These are phyloP conservation scores for Potamilus streckersoni DNA, from an alignment of 1,140 invertebrate genomes.

Conservation along the genomic window DNA sequence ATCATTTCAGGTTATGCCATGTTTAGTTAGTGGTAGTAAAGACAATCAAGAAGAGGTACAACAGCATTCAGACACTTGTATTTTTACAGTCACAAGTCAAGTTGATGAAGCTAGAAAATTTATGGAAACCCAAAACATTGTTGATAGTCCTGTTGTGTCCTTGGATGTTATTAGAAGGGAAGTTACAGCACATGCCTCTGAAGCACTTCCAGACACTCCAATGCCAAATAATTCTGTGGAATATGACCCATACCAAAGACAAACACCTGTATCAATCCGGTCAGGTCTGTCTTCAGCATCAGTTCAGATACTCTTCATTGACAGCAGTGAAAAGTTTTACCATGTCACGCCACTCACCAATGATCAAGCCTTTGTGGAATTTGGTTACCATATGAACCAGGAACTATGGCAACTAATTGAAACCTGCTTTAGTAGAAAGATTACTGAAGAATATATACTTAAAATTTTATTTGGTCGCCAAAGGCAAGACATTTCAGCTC, in stretches of 20 bases:
- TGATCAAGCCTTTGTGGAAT: not conserved
- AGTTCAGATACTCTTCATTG: slow-evolving; percentile 14
- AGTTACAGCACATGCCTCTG: too few relatives aligned
- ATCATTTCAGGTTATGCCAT: too few relatives aligned
- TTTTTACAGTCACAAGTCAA: too few relatives aligned
- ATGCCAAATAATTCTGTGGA: too few relatives aligned
- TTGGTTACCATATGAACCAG: slow-evolving; percentile 6
- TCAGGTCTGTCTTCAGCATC: slow-evolving; percentile 17
- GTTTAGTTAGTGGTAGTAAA: too few relatives aligned
- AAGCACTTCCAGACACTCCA: too few relatives aligned
- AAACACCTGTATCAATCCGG: slow-evolving; percentile 5
- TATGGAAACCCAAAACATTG: too few relatives aligned
- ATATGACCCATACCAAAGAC: not conserved
- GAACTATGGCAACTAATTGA: slow-evolving; percentile 40
- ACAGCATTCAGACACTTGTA: too few relatives aligned
- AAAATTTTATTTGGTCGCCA: slow-evolving; percentile 45
- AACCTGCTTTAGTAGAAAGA: slow-evolving; percentile 51
- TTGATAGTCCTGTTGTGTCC: too few relatives aligned
- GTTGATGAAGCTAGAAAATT: too few relatives aligned
- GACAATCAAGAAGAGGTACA: too few relatives aligned
- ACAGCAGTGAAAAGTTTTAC: slow-evolving; percentile 20
- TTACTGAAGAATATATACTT: slow-evolving; percentile 41
- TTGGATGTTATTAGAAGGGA: too few relatives aligned
- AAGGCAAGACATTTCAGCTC: slow-evolving; percentile 43
- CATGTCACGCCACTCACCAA: slow-evolving; percentile 21